Conservation (phyloP, 92 coral and sea anemone species). For the Scolanthus callimorphus region DNA sequence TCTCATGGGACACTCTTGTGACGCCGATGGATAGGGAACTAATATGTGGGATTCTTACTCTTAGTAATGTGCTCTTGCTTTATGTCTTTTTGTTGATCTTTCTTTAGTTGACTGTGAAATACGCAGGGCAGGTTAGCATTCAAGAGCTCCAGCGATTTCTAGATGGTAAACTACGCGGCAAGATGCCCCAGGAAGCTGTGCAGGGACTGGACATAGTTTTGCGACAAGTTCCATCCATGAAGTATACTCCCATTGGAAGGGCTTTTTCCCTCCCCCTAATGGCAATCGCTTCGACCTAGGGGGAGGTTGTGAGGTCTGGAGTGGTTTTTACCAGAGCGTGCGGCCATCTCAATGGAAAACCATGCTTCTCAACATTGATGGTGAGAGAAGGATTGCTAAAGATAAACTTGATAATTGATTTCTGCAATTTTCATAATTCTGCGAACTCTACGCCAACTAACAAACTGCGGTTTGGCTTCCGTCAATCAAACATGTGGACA, state of each 20-base stretch:
- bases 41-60: too few relatives aligned
- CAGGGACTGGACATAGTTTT: conserved; percentile 91
- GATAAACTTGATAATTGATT: not conserved
- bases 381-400: conserved; percentile 72
- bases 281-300: conserved; percentile 61
- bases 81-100: not conserved
- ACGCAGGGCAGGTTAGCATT: conserved; percentile 88
- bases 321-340: conserved; percentile 95
- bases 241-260: conserved; percentile 86
- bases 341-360: conserved; percentile 98
- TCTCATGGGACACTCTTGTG: too few relatives aligned
- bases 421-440: too few relatives aligned
- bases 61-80: too few relatives aligned
- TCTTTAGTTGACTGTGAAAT: conserved; percentile 72
- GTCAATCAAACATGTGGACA: too few relatives aligned
- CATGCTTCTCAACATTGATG: conserved; percentile 92
- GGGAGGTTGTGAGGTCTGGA: conserved; percentile 95
- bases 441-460: too few relatives aligned
- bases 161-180: conserved; percentile 59
- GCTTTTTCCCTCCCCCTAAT: conserved; percentile 92
- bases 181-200: conserved; percentile 87
- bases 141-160: conserved; percentile 76
- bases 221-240: conserved; percentile 80
- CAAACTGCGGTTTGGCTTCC: too few relatives aligned
- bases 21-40: too few relatives aligned